Conservation (phyloP, 2,797 vertebrate genomes). For the Melanotaenia trifasciata region DNA sequence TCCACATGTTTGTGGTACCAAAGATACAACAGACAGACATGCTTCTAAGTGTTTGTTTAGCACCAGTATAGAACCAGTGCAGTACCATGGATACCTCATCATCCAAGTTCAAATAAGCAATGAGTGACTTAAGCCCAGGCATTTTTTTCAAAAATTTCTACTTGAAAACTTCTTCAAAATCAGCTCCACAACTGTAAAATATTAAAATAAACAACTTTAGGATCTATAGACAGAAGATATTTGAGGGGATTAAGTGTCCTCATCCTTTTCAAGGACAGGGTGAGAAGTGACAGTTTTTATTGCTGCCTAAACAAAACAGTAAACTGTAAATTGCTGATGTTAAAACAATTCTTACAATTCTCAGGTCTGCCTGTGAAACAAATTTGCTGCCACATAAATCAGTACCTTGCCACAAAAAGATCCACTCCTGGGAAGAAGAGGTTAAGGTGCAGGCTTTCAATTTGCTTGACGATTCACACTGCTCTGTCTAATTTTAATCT, state of each 20-base stretch:
- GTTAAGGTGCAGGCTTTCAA: not conserved
- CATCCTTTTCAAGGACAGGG: not conserved
- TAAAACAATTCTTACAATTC: not conserved
- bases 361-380: not conserved
- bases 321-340: not conserved
- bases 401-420: not conserved
- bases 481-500: not conserved
- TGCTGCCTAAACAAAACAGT: not conserved
- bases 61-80: not conserved
- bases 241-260: not conserved
- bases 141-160: not conserved
- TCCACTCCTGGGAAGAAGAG: not conserved
- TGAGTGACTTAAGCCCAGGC: not conserved
- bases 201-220: constrained; percentile 1
- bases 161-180: not conserved
- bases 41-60: not conserved
- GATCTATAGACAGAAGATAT: not conserved
- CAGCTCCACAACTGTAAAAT: not conserved
- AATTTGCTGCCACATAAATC: not conserved
- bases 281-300: not conserved
- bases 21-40: not conserved
- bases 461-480: not conserved
- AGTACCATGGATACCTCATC: not conserved
- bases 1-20: not conserved
- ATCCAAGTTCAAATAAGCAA: not conserved